phyloP scores from a whole-genome alignment of 1,140 invertebrate species.

The Homarus americanus region DNA sequence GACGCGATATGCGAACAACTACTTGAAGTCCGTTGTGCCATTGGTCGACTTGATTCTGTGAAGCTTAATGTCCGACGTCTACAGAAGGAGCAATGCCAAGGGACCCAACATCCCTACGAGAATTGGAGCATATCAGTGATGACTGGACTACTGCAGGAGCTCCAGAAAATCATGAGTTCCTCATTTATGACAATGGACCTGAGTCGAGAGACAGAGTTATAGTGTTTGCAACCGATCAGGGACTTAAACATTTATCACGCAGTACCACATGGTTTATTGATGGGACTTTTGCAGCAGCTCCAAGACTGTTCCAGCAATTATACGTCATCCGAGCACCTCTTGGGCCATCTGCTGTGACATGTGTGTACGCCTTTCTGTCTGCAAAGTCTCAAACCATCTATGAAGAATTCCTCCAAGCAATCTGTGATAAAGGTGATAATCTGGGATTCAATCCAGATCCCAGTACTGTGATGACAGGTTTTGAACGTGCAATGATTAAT shows the following conservation, averaged over 20 bases:
- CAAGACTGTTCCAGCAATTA: conserved; percentile 51
- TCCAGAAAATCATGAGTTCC: conserved; percentile 20
- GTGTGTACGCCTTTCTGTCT: conserved; percentile 20
- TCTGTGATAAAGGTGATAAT: conserved; percentile 43
- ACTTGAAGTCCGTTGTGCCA: no score
- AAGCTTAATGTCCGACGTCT: conserved; percentile 20
- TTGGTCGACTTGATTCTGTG: no score
- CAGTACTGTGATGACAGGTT: no score
- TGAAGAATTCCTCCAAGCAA: conserved; percentile 22
- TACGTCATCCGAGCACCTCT: conserved; percentile 29
- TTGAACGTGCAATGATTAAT: no score
- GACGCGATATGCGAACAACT: conserved; percentile 17
- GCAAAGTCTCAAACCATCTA: conserved; percentile 31
- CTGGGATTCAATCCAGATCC: no score
- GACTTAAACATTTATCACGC: neutral
- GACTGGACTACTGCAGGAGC: conserved; percentile 19
- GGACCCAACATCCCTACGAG: neutral
- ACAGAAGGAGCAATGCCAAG: conserved; percentile 15
- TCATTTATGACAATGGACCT: conserved; percentile 31
- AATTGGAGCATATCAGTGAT: conserved; percentile 25
- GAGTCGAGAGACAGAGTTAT: neutral
- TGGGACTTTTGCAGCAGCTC: conserved; percentile 41
- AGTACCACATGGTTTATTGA: conserved; percentile 14
- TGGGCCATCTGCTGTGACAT: conserved; percentile 47
- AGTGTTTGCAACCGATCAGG: conserved; percentile 36